These are phyloP conservation scores for Oryzias celebensis DNA, from an alignment of 2,113 vertebrate species.

Conservation along the genomic window DNA sequence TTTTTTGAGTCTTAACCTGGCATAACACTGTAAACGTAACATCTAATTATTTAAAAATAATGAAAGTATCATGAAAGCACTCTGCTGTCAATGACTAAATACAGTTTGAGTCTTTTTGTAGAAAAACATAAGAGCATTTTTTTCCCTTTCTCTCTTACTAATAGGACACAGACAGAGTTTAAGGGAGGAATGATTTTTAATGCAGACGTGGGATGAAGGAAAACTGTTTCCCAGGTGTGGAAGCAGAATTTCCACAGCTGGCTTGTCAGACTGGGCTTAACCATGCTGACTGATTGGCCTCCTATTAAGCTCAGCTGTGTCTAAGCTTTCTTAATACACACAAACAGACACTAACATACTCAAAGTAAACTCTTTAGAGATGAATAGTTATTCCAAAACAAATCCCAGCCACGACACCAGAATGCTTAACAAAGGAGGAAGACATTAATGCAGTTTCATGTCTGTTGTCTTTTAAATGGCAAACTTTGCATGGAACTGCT, in stretches of 20 bases:
- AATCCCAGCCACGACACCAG: no score
- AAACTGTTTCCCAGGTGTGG: constrained; percentile 20
- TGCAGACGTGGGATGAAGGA: constrained; percentile 7
- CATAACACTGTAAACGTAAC: not conserved
- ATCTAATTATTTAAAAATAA: no score
- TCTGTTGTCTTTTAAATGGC: no score
- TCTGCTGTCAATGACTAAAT: no score
- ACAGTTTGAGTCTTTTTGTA: no score
- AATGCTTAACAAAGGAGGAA: no score
- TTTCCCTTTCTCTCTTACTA: no score
- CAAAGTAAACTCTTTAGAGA: not conserved
- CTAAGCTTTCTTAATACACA: constrained; percentile 7
- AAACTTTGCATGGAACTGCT: no score
- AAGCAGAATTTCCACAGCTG: constrained; percentile 29
- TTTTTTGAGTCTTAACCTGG: not conserved
- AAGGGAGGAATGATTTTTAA: constrained; percentile 3
- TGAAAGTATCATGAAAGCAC: no score
- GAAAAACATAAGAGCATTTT: no score
- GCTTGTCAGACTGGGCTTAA: constrained; percentile 51
- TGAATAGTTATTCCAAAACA: no score
- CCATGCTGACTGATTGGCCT: constrained; percentile 47
- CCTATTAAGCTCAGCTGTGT: constrained; percentile 36
- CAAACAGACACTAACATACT: constrained; percentile 5
- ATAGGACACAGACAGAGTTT: constrained; percentile 2
- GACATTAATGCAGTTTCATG: not conserved